Conservation (phyloP, 2,888 invertebrate genomes). For the Vannuccia rotundouncinata region DNA sequence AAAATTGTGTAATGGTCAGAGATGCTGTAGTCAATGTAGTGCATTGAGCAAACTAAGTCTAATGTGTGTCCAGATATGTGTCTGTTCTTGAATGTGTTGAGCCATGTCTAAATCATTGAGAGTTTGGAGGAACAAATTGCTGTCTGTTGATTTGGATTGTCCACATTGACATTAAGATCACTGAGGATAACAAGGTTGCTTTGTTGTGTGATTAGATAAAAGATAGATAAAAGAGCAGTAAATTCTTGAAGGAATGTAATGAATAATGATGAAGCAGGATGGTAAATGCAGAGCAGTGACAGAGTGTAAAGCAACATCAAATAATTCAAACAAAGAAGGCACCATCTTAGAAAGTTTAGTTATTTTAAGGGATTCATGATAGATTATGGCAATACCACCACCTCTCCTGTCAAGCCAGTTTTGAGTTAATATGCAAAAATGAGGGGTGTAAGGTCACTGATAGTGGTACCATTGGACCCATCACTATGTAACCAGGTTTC, state of each 20-base stretch:
- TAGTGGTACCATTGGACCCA: neutral
- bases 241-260: conserved; percentile 4
- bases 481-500: too few relatives aligned
- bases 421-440: conserved; percentile 18
- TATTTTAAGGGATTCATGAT: conserved; percentile 7
- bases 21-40: neutral
- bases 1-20: conserved; percentile 7
- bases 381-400: conserved; percentile 11
- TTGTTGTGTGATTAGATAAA: neutral
- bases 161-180: neutral
- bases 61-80: neutral
- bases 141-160: neutral
- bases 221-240: neutral
- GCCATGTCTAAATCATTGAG: neutral
- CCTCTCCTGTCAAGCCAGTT: neutral
- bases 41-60: conserved; percentile 11
- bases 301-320: conserved; percentile 10
- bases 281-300: neutral
- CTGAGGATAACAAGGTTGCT: neutral
- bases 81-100: conserved; percentile 16
- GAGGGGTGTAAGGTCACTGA: conserved; percentile 5
- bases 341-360: neutral
- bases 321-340: conserved; percentile 12
- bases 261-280: neutral
- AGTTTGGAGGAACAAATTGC: neutral